Conservation (phyloP, 2,888 invertebrate genomes). For the Halictus quadricinctus region DNA sequence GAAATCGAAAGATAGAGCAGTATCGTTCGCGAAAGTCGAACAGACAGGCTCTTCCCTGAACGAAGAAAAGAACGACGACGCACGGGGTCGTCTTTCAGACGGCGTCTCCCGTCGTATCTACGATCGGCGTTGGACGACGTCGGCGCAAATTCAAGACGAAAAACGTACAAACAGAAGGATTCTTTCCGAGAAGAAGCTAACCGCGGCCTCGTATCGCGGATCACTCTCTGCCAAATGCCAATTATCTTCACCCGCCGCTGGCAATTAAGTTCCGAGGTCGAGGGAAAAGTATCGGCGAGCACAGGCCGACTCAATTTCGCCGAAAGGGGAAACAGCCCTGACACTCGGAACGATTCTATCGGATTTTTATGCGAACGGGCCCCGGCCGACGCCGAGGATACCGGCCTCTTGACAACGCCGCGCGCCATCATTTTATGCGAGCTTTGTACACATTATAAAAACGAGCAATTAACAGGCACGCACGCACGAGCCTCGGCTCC, state of each 20-base stretch:
- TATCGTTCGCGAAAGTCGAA: neutral
- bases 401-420: neutral
- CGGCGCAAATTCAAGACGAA: constrained; percentile 65
- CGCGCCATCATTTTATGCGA: neutral
- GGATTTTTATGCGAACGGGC: constrained; percentile 10
- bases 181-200: constrained; percentile 71
- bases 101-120: constrained; percentile 73
- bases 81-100: constrained; percentile 61
- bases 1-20: constrained; percentile 10
- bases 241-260: constrained; percentile 69
- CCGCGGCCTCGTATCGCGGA: constrained; percentile 69
- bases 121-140: constrained; percentile 67
- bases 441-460: neutral
- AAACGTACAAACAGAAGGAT: constrained; percentile 69
- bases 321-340: constrained; percentile 43
- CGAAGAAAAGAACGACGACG: constrained; percentile 11
- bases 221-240: constrained; percentile 73
- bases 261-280: constrained; percentile 61
- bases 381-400: neutral
- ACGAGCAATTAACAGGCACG: neutral
- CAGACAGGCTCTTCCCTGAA: neutral
- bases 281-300: constrained; percentile 50
- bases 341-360: constrained; percentile 15
- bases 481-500: neutral
- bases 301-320: constrained; percentile 33